Conservation (phyloP, 1,140 invertebrate species). For the Bombus soroeensis region DNA sequence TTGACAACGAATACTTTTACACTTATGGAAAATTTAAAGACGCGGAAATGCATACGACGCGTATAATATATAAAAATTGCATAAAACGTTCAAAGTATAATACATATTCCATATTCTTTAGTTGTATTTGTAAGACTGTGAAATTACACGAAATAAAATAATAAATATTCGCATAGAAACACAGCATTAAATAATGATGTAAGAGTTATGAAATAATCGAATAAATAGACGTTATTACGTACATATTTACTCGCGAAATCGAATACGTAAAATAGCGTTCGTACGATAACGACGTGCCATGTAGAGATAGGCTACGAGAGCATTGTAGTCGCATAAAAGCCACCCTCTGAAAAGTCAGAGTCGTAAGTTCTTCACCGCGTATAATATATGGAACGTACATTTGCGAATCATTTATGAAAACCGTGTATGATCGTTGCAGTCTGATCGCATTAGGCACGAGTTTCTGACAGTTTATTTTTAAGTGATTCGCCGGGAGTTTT, state of each 20-base stretch:
- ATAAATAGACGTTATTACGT: too few species aligned
- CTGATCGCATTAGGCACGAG: background rate
- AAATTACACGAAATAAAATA: too few species aligned
- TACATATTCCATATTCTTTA: too few species aligned
- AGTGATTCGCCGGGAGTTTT: background rate
- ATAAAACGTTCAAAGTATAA: background rate
- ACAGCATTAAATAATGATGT: too few species aligned
- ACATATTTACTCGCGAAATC: too few species aligned
- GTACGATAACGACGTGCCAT: too few species aligned
- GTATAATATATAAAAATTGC: background rate
- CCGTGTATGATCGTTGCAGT: too few species aligned
- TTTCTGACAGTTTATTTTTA: conserved; percentile 37
- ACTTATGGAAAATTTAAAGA: background rate
- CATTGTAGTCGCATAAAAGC: background rate
- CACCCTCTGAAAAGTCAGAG: background rate
- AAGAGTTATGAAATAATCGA: too few species aligned
- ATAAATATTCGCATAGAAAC: background rate
- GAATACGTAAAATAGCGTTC: too few species aligned
- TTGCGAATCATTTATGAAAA: background rate
- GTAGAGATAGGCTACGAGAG: background rate
- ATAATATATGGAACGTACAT: background rate
- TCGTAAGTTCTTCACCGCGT: conserved; percentile 26
- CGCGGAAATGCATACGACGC: background rate
- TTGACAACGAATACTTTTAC: background rate
- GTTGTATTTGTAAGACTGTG: too few species aligned